These are phyloP conservation scores for Mantis religiosa DNA, from an alignment of 2,888 invertebrate species.

Conservation along the genomic window DNA sequence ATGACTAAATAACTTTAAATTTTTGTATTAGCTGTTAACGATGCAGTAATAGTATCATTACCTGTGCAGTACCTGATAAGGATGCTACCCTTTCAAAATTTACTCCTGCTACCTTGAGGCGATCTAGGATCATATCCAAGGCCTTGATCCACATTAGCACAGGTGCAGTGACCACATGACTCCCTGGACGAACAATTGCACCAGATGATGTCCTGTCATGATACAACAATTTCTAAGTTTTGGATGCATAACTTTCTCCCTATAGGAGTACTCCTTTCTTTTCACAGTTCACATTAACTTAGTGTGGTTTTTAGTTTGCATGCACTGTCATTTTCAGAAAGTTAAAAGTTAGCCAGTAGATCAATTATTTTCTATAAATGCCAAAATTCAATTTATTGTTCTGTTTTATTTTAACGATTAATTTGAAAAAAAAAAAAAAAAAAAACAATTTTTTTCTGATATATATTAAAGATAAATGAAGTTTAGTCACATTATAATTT, in stretches of 20 bases:
- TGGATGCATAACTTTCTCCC: neutral
- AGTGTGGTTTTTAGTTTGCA: too few relatives aligned
- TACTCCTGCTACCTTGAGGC: slow-evolving; percentile 73
- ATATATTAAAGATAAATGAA: too few relatives aligned
- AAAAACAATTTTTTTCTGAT: too few relatives aligned
- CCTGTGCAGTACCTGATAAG: slow-evolving; percentile 89
- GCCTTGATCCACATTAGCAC: slow-evolving; percentile 95
- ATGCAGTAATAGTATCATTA: slow-evolving; percentile 41
- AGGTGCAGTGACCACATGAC: slow-evolving; percentile 67
- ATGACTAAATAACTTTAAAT: neutral
- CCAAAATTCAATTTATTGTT: too few relatives aligned
- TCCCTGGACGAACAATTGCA: slow-evolving; percentile 37
- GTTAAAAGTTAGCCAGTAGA: too few relatives aligned
- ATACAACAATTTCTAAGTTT: slow-evolving; percentile 32
- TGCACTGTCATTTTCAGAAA: too few relatives aligned
- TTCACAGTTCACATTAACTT: too few relatives aligned
- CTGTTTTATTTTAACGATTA: too few relatives aligned
- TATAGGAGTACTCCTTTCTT: too few relatives aligned
- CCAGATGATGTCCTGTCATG: slow-evolving; percentile 7
- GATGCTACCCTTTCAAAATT: slow-evolving; percentile 79
- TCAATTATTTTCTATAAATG: too few relatives aligned
- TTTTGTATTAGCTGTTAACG: neutral
- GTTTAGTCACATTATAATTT: too few relatives aligned
- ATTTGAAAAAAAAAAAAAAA: too few relatives aligned
- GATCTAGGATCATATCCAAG: slow-evolving; percentile 83